A percentile compares a stretch with the other conserved stretches of the same genome.
Evolutionary conservation across 2,113 vertebrate genomes (phyloP).

Genomic region (Erpornis zantholeuca): DNA sequence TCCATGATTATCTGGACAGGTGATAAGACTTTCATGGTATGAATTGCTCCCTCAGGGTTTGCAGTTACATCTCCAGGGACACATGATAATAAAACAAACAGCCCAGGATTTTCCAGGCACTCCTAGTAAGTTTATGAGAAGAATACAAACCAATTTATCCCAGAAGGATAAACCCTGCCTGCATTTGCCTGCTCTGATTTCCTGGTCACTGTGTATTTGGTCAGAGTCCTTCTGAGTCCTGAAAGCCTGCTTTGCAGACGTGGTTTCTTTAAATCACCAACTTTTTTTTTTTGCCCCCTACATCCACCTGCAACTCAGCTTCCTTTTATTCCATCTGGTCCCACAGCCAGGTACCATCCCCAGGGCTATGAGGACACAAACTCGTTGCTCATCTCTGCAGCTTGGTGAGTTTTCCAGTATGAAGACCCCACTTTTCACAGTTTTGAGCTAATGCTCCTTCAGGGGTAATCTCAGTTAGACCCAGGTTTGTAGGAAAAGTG

Average conservation of each 20-base stretch:
- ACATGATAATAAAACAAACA: slow-evolving; percentile 55
- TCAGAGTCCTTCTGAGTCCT: not conserved
- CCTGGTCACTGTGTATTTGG: not conserved
- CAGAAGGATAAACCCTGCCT: not conserved
- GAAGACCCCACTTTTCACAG: not conserved
- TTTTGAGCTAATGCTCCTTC: not conserved
- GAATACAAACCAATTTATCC: not conserved
- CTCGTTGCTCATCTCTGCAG: not conserved
- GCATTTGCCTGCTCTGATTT: not conserved
- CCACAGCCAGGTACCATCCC: not conserved
- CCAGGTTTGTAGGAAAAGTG: not conserved
- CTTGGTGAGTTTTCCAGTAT: not conserved
- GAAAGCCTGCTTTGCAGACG: not conserved
- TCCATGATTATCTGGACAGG: slow-evolving; percentile 60
- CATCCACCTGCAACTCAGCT: not conserved
- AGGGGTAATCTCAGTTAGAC: not conserved
- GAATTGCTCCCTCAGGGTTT: slow-evolving; percentile 9
- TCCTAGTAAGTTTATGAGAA: not conserved
- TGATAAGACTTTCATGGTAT: slow-evolving; percentile 47
- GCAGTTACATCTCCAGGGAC: slow-evolving; percentile 61
- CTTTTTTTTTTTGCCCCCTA: accelerated
- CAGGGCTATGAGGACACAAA: not conserved
- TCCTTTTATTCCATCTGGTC: not conserved
- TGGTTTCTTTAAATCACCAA: not conserved
- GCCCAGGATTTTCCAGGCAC: not conserved